A percentile compares a stretch with the other conserved stretches of the same genome.
Evolutionary conservation across 2,113 vertebrate species (phyloP).

Genomic region (Corythaixoides concolor): DNA sequence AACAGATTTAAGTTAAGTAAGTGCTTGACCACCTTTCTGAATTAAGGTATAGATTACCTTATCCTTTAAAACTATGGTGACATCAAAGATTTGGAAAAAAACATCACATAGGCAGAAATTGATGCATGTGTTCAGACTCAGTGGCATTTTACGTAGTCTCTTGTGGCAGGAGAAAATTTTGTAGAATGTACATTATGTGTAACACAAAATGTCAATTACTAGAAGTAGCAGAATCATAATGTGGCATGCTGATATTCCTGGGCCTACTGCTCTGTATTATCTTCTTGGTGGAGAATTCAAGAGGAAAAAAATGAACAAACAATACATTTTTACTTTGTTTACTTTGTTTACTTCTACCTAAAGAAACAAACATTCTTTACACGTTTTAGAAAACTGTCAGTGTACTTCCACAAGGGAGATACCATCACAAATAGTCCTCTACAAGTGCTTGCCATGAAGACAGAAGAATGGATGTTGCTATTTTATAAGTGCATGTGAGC

Average conservation of each 20-base stretch:
- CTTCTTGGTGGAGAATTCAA: not conserved
- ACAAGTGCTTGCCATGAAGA: not conserved
- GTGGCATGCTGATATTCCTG: not conserved
- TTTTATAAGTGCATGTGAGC: not conserved
- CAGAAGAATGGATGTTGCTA: not conserved
- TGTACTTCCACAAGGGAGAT: not conserved
- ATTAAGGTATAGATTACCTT: not conserved
- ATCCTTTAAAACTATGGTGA: not conserved
- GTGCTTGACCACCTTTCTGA: not conserved
- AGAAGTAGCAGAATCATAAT: not conserved
- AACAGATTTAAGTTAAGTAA: not conserved
- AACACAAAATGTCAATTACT: not conserved
- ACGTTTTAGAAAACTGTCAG: not conserved
- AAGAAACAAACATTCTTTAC: not conserved
- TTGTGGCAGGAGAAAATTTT: not conserved
- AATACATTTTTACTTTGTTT: not conserved
- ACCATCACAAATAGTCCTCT: not conserved
- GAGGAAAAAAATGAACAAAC: not conserved
- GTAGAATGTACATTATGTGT: not conserved
- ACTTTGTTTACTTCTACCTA: not conserved
- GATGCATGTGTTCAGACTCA: accelerated
- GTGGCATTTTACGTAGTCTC: not conserved
- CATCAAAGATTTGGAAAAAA: not conserved
- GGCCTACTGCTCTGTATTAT: not conserved
- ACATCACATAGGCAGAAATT: not conserved